Conservation (phyloP, 1,140 invertebrate species). For the Muscidifurax raptorellus region DNA sequence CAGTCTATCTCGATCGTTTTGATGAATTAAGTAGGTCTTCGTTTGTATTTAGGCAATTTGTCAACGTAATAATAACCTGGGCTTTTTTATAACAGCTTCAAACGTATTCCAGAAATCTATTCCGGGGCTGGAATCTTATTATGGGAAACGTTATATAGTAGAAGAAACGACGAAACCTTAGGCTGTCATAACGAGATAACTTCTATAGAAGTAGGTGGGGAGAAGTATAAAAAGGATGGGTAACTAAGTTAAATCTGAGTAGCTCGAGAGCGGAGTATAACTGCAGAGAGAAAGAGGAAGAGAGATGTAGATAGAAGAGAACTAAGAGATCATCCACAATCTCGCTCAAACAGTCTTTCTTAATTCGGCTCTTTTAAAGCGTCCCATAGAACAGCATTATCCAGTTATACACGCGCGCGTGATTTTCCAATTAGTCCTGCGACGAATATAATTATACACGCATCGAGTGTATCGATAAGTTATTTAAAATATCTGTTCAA, state of each 20-base stretch:
- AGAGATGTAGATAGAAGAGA: background rate
- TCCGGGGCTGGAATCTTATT: background rate
- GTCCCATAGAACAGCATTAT: too few species aligned
- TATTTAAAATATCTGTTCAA: too few species aligned
- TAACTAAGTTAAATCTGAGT: constrained; percentile 5
- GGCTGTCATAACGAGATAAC: constrained; percentile 9
- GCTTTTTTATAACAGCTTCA: too few species aligned
- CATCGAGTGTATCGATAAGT: too few species aligned
- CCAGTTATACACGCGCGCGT: background rate
- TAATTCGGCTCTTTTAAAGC: too few species aligned
- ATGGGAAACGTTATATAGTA: background rate
- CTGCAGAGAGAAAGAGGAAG: background rate
- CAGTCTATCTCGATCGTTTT: too few species aligned
- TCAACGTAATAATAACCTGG: too few species aligned
- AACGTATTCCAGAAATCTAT: background rate
- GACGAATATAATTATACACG: constrained; percentile 16
- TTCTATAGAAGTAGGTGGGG: background rate
- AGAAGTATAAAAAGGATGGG: constrained; percentile 1
- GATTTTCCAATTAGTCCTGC: constrained; percentile 34
- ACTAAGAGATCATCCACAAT: too few species aligned
- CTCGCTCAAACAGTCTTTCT: too few species aligned
- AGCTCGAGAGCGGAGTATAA: background rate
- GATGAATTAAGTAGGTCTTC: too few species aligned
- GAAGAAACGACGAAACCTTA: background rate
- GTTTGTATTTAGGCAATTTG: too few species aligned